These are phyloP conservation scores for Hyppa rectilinea DNA, from an alignment of 2,888 invertebrate species.

Conservation along the genomic window DNA sequence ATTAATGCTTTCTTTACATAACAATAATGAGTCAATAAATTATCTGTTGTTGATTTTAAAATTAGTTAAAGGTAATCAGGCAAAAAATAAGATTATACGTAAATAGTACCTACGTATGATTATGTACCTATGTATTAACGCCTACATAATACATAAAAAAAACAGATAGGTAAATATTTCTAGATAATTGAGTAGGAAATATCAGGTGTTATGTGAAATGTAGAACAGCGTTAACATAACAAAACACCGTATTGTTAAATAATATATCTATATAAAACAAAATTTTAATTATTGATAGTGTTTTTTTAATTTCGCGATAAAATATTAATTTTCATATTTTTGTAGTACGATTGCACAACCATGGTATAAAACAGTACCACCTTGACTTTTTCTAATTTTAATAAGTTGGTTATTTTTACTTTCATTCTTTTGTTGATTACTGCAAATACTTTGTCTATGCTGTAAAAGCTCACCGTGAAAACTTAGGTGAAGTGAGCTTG, in stretches of 20 bases:
- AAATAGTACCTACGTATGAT: not conserved
- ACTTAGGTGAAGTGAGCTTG: not conserved
- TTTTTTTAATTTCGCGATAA: not conserved
- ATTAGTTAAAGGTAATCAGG: slow-evolving; percentile 13
- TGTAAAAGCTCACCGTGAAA: too few relatives aligned
- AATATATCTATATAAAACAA: not conserved
- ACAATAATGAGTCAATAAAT: slow-evolving; percentile 26
- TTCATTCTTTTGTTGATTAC: not conserved
- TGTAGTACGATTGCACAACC: not conserved
- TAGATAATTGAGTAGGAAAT: slow-evolving; percentile 15
- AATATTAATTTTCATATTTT: not conserved
- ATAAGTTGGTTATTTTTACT: not conserved
- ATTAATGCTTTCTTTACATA: slow-evolving; percentile 18
- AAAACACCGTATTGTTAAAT: not conserved
- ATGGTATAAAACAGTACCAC: not conserved
- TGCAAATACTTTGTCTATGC: too few relatives aligned
- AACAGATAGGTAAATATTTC: not conserved
- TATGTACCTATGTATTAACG: not conserved
- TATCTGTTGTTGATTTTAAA: slow-evolving; percentile 15
- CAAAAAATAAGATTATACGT: slow-evolving; percentile 27
- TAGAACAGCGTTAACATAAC: not conserved
- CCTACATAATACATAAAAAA: slow-evolving; percentile 9
- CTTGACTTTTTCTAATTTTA: not conserved
- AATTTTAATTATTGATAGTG: not conserved
- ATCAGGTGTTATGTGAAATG: not conserved